Conservation (phyloP, 2,113 vertebrate genomes). For the Zosterops lateralis region DNA sequence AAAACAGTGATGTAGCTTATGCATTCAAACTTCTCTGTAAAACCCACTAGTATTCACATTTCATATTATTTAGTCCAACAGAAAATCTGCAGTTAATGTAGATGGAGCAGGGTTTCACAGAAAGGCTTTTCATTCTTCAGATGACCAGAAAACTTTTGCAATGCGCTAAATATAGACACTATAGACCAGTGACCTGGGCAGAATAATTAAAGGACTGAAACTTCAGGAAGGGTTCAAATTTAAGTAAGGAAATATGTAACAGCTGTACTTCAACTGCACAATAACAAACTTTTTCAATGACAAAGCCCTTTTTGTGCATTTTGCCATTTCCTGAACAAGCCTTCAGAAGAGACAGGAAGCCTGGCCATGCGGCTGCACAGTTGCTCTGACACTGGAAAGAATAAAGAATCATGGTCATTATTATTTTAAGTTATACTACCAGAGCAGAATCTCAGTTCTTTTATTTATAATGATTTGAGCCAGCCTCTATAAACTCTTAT, state of each 20-base stretch:
- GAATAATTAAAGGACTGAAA: slow-evolving; percentile 43
- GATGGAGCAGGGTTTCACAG: background rate
- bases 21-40: background rate
- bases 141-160: background rate
- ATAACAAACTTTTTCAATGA: slow-evolving; percentile 42
- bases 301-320: slow-evolving; percentile 27
- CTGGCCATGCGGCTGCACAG: slow-evolving; percentile 27
- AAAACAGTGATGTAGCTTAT: background rate
- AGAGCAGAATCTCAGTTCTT: background rate
- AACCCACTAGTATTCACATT: background rate
- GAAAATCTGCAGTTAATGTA: background rate
- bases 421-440: slow-evolving; percentile 24
- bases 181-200: slow-evolving; percentile 28
- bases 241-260: slow-evolving; percentile 42
- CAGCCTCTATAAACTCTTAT: slow-evolving; percentile 16
- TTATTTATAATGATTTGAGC: slow-evolving; percentile 1
- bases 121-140: background rate
- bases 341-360: slow-evolving; percentile 64
- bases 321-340: slow-evolving; percentile 42
- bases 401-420: background rate
- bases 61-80: background rate
- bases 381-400: slow-evolving; percentile 47
- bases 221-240: slow-evolving; percentile 41
- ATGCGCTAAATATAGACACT: background rate
- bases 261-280: slow-evolving; percentile 48